Conservation (phyloP, 2,797 vertebrate species). For the Rhinogobio ventralis region DNA sequence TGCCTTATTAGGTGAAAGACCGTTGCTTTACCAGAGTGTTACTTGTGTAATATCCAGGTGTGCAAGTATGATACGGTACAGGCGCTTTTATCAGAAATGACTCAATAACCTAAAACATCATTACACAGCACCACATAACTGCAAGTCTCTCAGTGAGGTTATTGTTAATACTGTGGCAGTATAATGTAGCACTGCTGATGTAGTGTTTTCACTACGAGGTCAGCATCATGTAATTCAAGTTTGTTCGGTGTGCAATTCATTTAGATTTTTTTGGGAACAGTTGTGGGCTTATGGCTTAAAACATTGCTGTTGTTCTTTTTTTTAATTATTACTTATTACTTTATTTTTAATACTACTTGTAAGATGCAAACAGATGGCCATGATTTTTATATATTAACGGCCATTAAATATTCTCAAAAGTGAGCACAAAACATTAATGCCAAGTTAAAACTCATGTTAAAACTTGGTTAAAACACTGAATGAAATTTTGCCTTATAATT, state of each 20-base stretch:
- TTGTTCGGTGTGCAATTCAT: background rate
- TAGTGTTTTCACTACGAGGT: background rate
- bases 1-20: background rate
- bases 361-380: background rate
- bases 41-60: background rate
- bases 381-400: background rate
- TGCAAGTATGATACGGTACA: background rate
- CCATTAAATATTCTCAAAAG: conserved; percentile 1
- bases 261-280: background rate
- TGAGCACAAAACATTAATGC: background rate
- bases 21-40: background rate
- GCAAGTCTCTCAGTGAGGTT: background rate
- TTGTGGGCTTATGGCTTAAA: background rate
- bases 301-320: background rate
- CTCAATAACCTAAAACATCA: background rate
- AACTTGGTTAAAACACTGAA: background rate
- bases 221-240: conserved; percentile 17
- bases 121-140: conserved; percentile 11
- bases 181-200: background rate
- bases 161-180: conserved; percentile 21
- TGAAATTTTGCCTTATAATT: background rate
- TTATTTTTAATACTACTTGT: background rate
- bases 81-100: background rate
- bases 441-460: background rate
- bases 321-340: background rate